phyloP scores from a whole-genome alignment of 2,113 vertebrate species.

The Astatotilapia flaviijosephi region DNA sequence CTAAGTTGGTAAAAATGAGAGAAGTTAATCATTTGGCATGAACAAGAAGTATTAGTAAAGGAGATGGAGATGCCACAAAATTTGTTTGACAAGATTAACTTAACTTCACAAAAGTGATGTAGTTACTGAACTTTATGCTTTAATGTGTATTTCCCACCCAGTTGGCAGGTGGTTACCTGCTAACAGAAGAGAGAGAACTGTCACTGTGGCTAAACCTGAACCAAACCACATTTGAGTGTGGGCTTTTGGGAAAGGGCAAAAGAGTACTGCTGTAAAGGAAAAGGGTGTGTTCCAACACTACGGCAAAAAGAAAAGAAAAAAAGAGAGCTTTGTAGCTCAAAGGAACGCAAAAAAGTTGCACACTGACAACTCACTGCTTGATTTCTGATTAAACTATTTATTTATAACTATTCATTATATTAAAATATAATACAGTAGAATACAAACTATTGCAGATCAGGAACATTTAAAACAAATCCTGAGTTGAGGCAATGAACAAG shows the following conservation, averaged over 20 bases:
- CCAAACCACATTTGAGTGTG: not conserved
- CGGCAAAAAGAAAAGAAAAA: not conserved
- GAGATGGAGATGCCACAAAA: not conserved
- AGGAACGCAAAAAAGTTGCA: not conserved
- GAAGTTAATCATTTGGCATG: not conserved
- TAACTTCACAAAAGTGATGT: not conserved
- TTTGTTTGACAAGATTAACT: not conserved
- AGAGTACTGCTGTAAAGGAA: not conserved
- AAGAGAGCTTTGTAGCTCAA: not conserved
- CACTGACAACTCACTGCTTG: not conserved
- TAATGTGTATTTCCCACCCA: not conserved
- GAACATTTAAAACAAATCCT: not conserved
- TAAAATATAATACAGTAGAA: not conserved
- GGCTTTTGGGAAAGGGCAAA: not conserved
- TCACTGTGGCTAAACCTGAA: not conserved
- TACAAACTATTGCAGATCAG: not conserved
- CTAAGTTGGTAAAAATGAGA: not conserved
- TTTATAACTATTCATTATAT: not conserved
- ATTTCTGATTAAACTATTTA: not conserved
- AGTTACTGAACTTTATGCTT: not conserved
- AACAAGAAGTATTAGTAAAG: not conserved
- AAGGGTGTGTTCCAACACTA: not conserved
- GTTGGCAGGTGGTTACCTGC: not conserved
- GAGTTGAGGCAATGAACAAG: not conserved
- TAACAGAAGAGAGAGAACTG: not conserved